Evolutionary conservation across 2,797 vertebrate species (phyloP).

Genomic region (Paratrypauchen microcephalus): DNA sequence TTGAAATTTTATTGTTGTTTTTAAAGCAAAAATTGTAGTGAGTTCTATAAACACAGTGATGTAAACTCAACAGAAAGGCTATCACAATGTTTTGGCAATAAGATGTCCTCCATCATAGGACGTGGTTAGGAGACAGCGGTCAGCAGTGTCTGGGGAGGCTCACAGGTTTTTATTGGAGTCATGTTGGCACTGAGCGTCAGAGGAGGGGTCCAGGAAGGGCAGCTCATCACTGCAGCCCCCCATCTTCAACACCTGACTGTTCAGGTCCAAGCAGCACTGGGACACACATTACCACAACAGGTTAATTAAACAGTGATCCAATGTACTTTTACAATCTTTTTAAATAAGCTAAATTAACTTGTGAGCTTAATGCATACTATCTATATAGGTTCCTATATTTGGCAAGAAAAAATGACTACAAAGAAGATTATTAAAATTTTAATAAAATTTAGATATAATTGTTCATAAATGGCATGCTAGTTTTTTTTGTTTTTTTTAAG

Average conservation of each 20-base stretch:
- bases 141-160: slow-evolving; percentile 25
- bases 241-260: slow-evolving; percentile 80
- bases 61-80: slow-evolving; percentile 53
- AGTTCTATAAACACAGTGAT: slow-evolving; percentile 62
- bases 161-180: slow-evolving; percentile 81
- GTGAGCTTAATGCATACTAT: neutral
- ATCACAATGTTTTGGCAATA: slow-evolving; percentile 39
- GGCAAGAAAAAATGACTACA: neutral
- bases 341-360: neutral
- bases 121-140: slow-evolving; percentile 3
- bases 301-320: slow-evolving; percentile 1
- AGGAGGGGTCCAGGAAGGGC: slow-evolving; percentile 80
- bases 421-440: neutral
- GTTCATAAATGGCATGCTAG: no score
- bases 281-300: neutral
- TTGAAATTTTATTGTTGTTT: slow-evolving; percentile 15
- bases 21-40: slow-evolving; percentile 44
- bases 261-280: slow-evolving; percentile 90
- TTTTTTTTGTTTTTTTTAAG: no score
- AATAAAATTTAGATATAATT: no score
- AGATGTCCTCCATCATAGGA: slow-evolving; percentile 44
- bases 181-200: slow-evolving; percentile 67
- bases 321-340: neutral
- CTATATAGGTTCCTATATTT: neutral
- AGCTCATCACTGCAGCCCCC: slow-evolving; percentile 81